phyloP scores from a whole-genome alignment of 2,797 vertebrate species.

The Macroramphosus scolopax region DNA sequence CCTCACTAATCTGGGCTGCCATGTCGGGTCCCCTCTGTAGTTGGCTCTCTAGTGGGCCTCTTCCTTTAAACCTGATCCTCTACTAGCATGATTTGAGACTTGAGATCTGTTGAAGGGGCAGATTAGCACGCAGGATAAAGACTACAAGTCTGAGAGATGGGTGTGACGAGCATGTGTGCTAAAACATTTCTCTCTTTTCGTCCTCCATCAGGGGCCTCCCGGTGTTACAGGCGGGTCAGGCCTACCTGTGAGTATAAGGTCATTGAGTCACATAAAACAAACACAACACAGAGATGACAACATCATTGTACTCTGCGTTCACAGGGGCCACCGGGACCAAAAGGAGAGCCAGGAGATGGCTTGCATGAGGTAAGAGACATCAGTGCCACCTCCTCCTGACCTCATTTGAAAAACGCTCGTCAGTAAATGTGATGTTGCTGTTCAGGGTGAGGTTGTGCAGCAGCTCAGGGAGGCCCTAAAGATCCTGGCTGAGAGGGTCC shows the following conservation, averaged over 20 bases:
- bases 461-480: slow-evolving; percentile 95
- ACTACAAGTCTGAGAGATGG: slow-evolving; percentile 6
- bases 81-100: slow-evolving; percentile 48
- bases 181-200: slow-evolving; percentile 28
- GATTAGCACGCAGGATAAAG: slow-evolving; percentile 33
- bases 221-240: slow-evolving; percentile 79
- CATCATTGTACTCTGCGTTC: slow-evolving; percentile 22
- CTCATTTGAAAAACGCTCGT: slow-evolving; percentile 12
- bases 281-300: slow-evolving; percentile 6
- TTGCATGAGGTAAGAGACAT: slow-evolving; percentile 79
- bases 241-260: slow-evolving; percentile 80
- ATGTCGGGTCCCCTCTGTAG: slow-evolving; percentile 48
- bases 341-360: slow-evolving; percentile 86
- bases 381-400: neutral
- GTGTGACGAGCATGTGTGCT: slow-evolving; percentile 10
- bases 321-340: slow-evolving; percentile 83
- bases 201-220: slow-evolving; percentile 76
- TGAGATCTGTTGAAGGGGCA: slow-evolving; percentile 45
- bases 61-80: slow-evolving; percentile 63
- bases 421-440: slow-evolving; percentile 15
- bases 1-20: slow-evolving; percentile 58
- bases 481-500: slow-evolving; percentile 94
- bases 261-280: slow-evolving; percentile 11
- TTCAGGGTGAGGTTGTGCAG: slow-evolving; percentile 86
- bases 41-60: too few relatives aligned